Conservation (phyloP, 2,797 vertebrate species). For the Poecile montanus region DNA sequence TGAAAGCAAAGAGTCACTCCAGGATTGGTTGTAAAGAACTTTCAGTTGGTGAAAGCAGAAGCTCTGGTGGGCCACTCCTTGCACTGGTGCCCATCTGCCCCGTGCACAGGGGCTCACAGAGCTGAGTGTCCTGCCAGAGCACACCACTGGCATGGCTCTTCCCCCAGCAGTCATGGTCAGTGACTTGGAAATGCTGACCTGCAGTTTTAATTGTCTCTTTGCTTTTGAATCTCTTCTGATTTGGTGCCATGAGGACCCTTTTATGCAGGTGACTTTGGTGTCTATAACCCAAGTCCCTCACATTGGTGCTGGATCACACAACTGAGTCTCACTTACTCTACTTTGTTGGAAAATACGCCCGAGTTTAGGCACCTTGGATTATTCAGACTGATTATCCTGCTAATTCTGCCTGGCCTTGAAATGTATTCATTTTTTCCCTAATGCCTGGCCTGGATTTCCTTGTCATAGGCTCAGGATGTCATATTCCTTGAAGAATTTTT, state of each 20-base stretch:
- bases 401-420: neutral
- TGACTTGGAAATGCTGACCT: neutral
- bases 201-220: neutral
- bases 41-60: neutral
- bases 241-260: neutral
- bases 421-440: neutral
- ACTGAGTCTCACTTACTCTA: neutral
- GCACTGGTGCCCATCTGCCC: no score
- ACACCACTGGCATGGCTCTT: neutral
- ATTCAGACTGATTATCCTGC: neutral
- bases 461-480: neutral
- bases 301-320: neutral
- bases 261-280: neutral
- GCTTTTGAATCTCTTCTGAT: neutral
- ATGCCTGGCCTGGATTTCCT: neutral
- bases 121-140: neutral
- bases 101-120: neutral
- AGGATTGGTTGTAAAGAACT: neutral
- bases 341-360: neutral
- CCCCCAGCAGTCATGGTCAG: neutral
- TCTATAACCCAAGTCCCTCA: neutral
- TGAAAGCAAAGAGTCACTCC: neutral
- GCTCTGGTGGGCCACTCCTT: neutral
- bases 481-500: conserved; percentile 7
- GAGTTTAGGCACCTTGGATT: neutral